Evolutionary conservation across 30 jellyfish, hydroid and myxozoan species (phyloP).

Genomic region (Calvadosia cruxmelitensis): DNA sequence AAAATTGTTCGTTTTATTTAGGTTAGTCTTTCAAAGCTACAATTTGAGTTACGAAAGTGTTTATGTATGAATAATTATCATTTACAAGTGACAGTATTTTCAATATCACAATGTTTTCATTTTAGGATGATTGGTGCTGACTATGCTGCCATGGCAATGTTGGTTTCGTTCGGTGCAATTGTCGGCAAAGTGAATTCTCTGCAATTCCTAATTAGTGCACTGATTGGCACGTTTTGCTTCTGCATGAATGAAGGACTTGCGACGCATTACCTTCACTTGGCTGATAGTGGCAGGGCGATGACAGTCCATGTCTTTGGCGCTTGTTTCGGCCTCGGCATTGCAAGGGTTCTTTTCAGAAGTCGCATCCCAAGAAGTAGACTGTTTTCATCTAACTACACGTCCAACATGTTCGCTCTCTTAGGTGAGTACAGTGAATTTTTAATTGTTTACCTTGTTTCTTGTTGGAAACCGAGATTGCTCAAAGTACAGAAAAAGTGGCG

Average conservation of each 20-base stretch:
- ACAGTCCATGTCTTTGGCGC: slow-evolving; percentile 78
- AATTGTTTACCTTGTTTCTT: not conserved
- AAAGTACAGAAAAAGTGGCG: too few species aligned
- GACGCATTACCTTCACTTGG: slow-evolving; percentile 15
- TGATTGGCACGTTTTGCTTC: slow-evolving; percentile 46
- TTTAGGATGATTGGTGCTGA: slow-evolving; percentile 74
- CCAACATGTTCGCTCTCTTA: slow-evolving; percentile 49
- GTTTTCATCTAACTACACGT: slow-evolving; percentile 34
- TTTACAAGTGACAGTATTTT: not conserved
- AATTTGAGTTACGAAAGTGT: too few species aligned
- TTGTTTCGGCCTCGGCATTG: slow-evolving; percentile 47
- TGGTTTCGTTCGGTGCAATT: slow-evolving; percentile 74
- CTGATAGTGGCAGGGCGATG: slow-evolving; percentile 56
- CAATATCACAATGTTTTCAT: not conserved
- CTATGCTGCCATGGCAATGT: slow-evolving; percentile 60
- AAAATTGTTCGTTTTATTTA: too few species aligned
- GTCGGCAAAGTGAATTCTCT: slow-evolving; percentile 66
- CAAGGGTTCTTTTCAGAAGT: slow-evolving; percentile 55
- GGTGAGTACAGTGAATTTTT: slow-evolving; percentile 31
- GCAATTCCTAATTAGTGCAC: slow-evolving; percentile 56
- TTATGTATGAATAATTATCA: too few species aligned
- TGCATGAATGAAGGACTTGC: slow-evolving; percentile 71
- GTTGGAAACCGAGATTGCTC: not conserved
- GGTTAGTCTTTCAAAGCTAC: too few species aligned
- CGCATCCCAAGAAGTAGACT: slow-evolving; percentile 29